Percentiles rank a stretch among this genome's conserved stretches.
phyloP scores from a whole-genome alignment of 1,140 invertebrate genomes.

The Bombus balteatus region DNA sequence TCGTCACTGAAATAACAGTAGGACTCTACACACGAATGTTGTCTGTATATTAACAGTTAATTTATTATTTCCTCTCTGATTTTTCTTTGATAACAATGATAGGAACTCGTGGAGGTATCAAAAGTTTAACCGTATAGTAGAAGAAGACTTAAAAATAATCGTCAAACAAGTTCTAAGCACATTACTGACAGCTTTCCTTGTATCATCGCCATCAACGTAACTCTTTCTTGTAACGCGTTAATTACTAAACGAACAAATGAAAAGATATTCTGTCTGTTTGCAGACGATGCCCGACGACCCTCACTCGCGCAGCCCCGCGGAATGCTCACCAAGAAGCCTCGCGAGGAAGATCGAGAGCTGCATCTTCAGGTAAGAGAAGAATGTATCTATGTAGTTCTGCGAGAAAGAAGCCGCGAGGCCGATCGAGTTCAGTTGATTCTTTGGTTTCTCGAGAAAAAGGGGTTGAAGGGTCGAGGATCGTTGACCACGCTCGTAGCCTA shows the following conservation, averaged over 20 bases:
- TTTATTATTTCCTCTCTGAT: not conserved
- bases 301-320: not conserved
- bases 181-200: no score
- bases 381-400: not conserved
- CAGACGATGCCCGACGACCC: conserved; percentile 43
- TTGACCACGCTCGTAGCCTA: conserved; percentile 78
- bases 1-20: not conserved
- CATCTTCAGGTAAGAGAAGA: conserved; percentile 60
- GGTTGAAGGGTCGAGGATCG: conserved; percentile 58
- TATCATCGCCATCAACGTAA: no score
- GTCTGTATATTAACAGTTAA: not conserved
- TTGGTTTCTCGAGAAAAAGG: conserved; percentile 59
- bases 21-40: not conserved
- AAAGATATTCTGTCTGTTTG: conserved; percentile 18
- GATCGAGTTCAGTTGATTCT: conserved; percentile 34
- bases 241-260: no score
- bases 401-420: conserved; percentile 2
- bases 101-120: not conserved
- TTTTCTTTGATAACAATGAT: not conserved
- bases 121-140: no score
- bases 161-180: no score
- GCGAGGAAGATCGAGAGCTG: conserved; percentile 59
- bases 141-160: no score
- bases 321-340: conserved; percentile 50
- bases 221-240: no score